These are phyloP conservation scores for Lutjanus campechanus DNA, from an alignment of 2,797 vertebrate species.

Conservation along the genomic window DNA sequence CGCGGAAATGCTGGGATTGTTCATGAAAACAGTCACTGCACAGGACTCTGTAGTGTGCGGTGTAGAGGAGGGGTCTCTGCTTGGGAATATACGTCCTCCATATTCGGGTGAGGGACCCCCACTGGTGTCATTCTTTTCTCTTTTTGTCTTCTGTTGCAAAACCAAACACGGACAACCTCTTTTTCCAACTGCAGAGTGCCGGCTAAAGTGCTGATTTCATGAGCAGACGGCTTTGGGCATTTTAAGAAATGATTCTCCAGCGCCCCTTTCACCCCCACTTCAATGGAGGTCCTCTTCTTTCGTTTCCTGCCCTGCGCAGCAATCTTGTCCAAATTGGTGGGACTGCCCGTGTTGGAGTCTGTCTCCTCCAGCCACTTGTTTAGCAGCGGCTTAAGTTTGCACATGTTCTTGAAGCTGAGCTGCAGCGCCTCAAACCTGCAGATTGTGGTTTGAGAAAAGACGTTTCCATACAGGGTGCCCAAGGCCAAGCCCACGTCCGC, in stretches of 20 bases:
- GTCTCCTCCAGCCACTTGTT: conserved; percentile 99
- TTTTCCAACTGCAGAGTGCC: conserved; percentile 98
- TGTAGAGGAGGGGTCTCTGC: conserved; percentile 95
- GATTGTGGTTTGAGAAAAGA: conserved; percentile 98
- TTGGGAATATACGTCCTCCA: conserved; percentile 99
- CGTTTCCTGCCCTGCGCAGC: conserved; percentile 98
- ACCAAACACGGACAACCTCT: conserved; percentile 99
- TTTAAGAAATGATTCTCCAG: conserved; percentile 99
- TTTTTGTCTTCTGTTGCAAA: conserved; percentile 99
- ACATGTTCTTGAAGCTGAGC: conserved; percentile 99
- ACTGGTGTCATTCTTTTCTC: conserved; percentile 99
- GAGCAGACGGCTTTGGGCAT: conserved; percentile 98
- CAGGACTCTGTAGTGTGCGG: conserved; percentile 95
- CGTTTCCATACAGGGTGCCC: conserved; percentile 96
- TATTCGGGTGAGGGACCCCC: conserved; percentile 94
- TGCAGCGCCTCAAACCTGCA: conserved; percentile 97
- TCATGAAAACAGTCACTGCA: conserved; percentile 93
- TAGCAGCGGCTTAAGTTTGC: conserved; percentile 96
- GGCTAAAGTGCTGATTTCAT: conserved; percentile 97
- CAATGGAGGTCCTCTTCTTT: conserved; percentile 99
- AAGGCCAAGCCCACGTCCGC: conserved; percentile 96
- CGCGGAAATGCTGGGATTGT: conserved; percentile 78
- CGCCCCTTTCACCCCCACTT: conserved; percentile 98
- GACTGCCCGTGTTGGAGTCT: conserved; percentile 98
- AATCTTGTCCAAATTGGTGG: conserved; percentile 99